Base-by-base conservation (phyloP, 2,888 invertebrate species). In the Sthenelais limicola region DNA sequence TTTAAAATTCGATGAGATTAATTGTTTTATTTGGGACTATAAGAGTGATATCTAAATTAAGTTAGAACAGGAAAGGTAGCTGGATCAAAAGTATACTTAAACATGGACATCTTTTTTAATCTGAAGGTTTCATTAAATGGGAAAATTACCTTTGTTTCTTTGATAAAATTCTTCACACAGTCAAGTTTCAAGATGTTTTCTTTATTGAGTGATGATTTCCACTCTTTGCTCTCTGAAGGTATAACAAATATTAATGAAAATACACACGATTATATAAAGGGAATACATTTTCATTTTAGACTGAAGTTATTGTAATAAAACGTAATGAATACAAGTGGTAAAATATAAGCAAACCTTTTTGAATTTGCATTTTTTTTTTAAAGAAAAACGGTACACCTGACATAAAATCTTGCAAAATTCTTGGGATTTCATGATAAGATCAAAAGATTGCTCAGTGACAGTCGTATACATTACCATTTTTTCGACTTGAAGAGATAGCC, bases 91-190 rank as follows among this genome's bases (percentile, higher is more conserved):
- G n/a, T n/a, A n/a, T n/a, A n/a, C n/a, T n/a, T n/a, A n/a, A n/a
- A n/a, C n/a, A n/a, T n/a, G n/a, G n/a, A n/a, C n/a, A n/a, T n/a
- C n/a, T 43, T 12, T 43, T 43, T 43, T 18, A 43, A 43, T n/a
- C 12, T 9, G 9, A 52, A 52, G 9, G 9, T 52, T 24, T 15
- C 9, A 9, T n/a, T 18, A 15, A 52, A 52, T 56, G 58, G 9
- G 4, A 12, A 7, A 26, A 35, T 38, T 56, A 54, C 70, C 43
- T 70, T 4, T 7, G 70, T 54, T 5, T 38, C 52, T 9, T 38
- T 7, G 0, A 70, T 3, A 38, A 35, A 49, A 9, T 51, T 32
- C 38, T 70, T 70, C 21, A 70, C 70, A 70, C 70, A 70, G 30
- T 33, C 54, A 15, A 70, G 21, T 18, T 38, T 18, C 52, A 38